These are phyloP conservation scores for Falco naumanni DNA, from an alignment of 2,797 vertebrate species.

Conservation along the genomic window DNA sequence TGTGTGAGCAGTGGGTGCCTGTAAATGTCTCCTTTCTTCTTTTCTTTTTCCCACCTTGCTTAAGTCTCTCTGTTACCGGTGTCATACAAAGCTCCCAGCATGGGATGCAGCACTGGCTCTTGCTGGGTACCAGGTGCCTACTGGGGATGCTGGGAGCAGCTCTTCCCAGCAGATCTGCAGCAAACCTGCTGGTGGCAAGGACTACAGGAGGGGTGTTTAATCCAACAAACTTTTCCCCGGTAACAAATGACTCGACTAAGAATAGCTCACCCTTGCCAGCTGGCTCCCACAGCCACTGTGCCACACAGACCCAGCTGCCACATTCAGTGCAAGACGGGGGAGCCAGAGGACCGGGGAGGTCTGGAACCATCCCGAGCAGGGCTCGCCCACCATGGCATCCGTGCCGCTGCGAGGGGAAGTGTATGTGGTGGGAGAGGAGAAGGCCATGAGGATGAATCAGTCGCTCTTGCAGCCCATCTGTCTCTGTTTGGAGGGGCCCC, in stretches of 20 bases:
- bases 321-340: background rate
- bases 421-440: background rate
- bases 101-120: background rate
- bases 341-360: background rate
- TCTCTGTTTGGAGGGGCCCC: conserved; percentile 23
- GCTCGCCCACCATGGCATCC: background rate
- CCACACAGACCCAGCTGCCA: fast-evolving
- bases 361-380: background rate
- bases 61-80: background rate
- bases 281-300: fast-evolving
- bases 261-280: background rate
- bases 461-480: conserved; percentile 56
- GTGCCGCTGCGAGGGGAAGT: background rate
- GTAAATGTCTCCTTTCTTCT: fast-evolving
- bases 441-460: conserved; percentile 62
- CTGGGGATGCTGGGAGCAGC: background rate
- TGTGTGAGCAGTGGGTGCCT: background rate
- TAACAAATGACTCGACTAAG: background rate
- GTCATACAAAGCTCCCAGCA: background rate
- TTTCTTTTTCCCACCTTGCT: background rate
- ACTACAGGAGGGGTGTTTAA: background rate
- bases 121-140: background rate
- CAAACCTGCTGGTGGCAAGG: background rate
- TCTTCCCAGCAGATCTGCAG: background rate
- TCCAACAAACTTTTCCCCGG: background rate